Conservation (phyloP, 2,888 invertebrate species). For the Chironomus tentans region DNA sequence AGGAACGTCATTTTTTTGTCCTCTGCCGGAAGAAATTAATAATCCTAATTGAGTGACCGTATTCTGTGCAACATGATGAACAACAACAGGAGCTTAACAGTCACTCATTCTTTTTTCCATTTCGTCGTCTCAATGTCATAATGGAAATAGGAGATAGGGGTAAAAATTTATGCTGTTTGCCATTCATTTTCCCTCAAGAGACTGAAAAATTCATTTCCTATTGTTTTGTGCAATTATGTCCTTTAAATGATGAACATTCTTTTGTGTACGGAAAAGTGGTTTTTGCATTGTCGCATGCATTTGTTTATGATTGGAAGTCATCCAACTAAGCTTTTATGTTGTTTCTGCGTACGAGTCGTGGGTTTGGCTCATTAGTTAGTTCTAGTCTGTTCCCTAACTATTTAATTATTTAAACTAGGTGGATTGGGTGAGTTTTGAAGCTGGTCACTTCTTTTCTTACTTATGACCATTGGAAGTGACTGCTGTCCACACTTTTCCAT, state of each 20-base stretch:
- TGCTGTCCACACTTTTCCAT: too few relatives aligned
- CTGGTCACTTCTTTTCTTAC: too few relatives aligned
- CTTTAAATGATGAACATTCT: background rate
- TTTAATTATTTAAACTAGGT: too few relatives aligned
- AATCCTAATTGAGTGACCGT: slow-evolving; percentile 21
- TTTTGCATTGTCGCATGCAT: too few relatives aligned
- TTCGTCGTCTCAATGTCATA: background rate
- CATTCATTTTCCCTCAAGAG: background rate
- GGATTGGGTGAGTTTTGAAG: too few relatives aligned
- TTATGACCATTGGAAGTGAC: too few relatives aligned
- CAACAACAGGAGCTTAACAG: background rate
- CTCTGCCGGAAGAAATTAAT: slow-evolving; percentile 7
- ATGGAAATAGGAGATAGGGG: background rate
- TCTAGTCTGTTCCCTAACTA: too few relatives aligned
- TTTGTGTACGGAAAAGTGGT: background rate
- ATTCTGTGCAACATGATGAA: background rate
- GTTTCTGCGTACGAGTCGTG: too few relatives aligned
- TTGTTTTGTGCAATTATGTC: background rate
- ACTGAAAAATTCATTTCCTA: background rate
- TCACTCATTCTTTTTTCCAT: background rate
- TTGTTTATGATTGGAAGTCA: too few relatives aligned
- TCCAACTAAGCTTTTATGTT: too few relatives aligned
- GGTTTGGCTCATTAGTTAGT: too few relatives aligned
- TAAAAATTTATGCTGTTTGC: background rate
- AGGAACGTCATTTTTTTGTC: background rate